phyloP scores from a whole-genome alignment of 2,888 invertebrate species.

The Saturnia japonica region DNA sequence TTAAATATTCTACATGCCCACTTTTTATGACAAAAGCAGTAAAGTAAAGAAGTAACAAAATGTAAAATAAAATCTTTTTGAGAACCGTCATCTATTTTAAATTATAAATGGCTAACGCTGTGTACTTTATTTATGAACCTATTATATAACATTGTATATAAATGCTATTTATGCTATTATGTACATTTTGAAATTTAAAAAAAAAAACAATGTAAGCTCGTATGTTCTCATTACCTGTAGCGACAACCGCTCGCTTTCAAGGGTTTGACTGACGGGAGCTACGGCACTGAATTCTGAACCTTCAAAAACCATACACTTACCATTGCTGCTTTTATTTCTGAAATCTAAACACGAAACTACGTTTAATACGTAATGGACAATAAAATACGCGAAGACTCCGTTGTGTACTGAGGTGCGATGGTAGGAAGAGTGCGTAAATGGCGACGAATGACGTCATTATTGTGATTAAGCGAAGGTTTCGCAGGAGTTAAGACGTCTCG shows the following conservation, averaged over 20 bases:
- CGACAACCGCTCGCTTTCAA: conserved; percentile 50
- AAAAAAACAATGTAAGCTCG: conserved; percentile 33
- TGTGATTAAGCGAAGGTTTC: conserved; percentile 70
- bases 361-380: conserved; percentile 39
- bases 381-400: conserved; percentile 24
- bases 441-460: conserved; percentile 76
- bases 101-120: too few relatives aligned
- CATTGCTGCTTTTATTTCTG: conserved; percentile 40
- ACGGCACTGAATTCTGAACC: conserved; percentile 35
- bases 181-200: neutral
- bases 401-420: conserved; percentile 24
- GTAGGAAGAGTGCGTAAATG: conserved; percentile 54
- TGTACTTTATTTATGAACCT: neutral
- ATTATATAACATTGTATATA: neutral
- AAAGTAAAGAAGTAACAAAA: too few relatives aligned
- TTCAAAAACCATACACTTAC: conserved; percentile 28
- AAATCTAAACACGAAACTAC: neutral
- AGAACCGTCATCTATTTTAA: too few relatives aligned
- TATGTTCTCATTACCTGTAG: conserved; percentile 57
- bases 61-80: too few relatives aligned
- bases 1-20: too few relatives aligned
- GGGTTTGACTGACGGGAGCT: conserved; percentile 65
- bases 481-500: conserved; percentile 67
- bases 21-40: too few relatives aligned
- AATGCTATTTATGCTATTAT: neutral